A percentile compares a stretch with the other conserved stretches of the same genome.
These are phyloP conservation scores for Drosophila trichaetosa DNA, from an alignment of 2,888 invertebrate genomes.

Conservation along the genomic window DNA sequence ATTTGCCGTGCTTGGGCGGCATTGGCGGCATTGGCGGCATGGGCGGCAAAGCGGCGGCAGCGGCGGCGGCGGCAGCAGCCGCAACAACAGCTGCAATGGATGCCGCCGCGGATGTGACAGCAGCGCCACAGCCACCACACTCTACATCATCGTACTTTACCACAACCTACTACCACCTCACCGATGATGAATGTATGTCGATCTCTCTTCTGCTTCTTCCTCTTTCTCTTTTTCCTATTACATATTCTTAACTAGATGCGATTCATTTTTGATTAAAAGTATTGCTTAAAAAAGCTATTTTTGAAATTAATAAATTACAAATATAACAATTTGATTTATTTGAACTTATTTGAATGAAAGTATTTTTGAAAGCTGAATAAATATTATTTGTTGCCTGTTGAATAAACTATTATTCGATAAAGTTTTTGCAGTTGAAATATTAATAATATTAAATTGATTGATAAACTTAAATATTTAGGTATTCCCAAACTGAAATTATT, in stretches of 20 bases:
- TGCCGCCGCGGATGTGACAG: constrained; percentile 72
- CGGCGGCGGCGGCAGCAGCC: constrained; percentile 77
- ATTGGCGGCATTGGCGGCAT: constrained; percentile 70
- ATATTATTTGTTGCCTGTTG: too few relatives aligned
- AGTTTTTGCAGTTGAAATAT: too few relatives aligned
- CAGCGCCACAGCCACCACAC: constrained; percentile 79
- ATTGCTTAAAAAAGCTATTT: neutral
- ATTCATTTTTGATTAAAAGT: neutral
- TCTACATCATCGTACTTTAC: constrained; percentile 84
- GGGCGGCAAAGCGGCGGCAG: constrained; percentile 58
- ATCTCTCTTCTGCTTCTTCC: neutral
- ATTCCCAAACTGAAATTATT: neutral
- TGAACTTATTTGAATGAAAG: too few relatives aligned
- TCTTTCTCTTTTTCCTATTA: neutral
- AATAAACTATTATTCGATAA: too few relatives aligned
- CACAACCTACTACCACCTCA: constrained; percentile 84
- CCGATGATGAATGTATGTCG: constrained; percentile 85
- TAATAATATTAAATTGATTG: too few relatives aligned
- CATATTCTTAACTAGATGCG: neutral
- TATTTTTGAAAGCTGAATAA: neutral
- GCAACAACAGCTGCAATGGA: constrained; percentile 75
- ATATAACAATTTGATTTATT: neutral
- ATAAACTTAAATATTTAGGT: neutral
- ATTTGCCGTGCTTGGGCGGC: constrained; percentile 83
- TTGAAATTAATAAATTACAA: neutral